Evolutionary conservation across 2,888 invertebrate species (phyloP), one percentile per base, ranked within the genome.

Genomic region (Drosophila prostipennis): DNA sequence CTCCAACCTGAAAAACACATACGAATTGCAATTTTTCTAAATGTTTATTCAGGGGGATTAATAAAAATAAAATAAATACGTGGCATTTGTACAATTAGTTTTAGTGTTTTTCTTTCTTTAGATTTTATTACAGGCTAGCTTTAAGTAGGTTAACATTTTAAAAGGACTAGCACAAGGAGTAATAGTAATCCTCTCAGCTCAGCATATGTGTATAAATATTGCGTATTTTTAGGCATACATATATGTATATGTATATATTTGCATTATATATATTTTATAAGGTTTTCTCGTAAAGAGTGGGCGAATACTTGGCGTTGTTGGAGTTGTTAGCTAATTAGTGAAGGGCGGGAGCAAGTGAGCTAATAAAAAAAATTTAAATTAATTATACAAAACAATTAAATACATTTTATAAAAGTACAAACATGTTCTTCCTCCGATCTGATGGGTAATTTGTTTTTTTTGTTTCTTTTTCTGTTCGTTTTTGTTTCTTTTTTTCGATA

Each of bases 331-430:
- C 64, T 71, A 71, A 71, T 71, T 72, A 72, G 55, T 72, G 55
- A 72, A 11, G 69, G 70, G 58, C 46, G 61, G 63, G 78, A 63
- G 60, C 53, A 73, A 84, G 72, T 72, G 71, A 72, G 74, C 78
- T 86, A 78, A 54, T 72, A 57, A 60, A 70, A 64, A 71, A 71
- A 80, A 78, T 34, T 75, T 78, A 85, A 71, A 82, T 70, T 78
- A 79, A 79, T 81, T 79, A 69, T 80, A 83, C 53, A 70, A 69
- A 80, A 80, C 86, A 80, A 80, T 77, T 80, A 81, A 80, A 80
- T 79, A 79, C 85, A 79, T 76, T 79, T 80, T 79, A 80, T 84
- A 80, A 80, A 84, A 84, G 79, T 84, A 77, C 79, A 80, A 80
- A 81, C 81, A 84, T 73, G 29, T 72, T 79, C 81, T 73, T 78